These are phyloP conservation scores for Euclidia mi DNA, from an alignment of 2,888 invertebrate species.

Conservation along the genomic window DNA sequence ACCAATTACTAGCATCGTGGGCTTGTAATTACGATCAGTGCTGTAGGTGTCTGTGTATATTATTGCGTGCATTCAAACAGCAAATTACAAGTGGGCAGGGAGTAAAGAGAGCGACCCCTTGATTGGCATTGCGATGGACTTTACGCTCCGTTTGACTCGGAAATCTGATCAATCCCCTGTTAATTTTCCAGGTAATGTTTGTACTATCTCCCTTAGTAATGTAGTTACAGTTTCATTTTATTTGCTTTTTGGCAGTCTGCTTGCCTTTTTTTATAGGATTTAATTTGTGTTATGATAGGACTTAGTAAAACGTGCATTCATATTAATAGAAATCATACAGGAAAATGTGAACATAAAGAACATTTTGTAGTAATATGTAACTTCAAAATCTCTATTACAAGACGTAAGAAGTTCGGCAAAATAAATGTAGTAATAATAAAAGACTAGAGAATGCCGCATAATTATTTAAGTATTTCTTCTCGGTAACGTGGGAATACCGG, in stretches of 20 bases:
- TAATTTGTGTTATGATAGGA: neutral
- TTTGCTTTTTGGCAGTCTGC: neutral
- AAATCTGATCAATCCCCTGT: constrained; percentile 86
- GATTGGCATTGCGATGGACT: constrained; percentile 87
- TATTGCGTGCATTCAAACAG: constrained; percentile 58
- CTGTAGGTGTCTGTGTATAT: constrained; percentile 35
- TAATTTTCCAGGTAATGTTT: constrained; percentile 84
- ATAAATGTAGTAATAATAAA: no score
- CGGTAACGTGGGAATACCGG: no score
- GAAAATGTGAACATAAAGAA: no score
- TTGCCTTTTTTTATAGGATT: no score
- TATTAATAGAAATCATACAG: no score
- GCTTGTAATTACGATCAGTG: constrained; percentile 31
- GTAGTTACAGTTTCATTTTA: constrained; percentile 76
- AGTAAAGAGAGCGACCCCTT: constrained; percentile 61
- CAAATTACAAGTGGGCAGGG: constrained; percentile 63
- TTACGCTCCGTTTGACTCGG: constrained; percentile 79
- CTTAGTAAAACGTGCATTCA: constrained; percentile 2
- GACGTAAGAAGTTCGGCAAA: no score
- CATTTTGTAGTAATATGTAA: no score
- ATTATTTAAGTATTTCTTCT: no score
- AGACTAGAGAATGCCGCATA: no score
- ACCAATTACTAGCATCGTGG: constrained; percentile 27
- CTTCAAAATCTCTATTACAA: no score
- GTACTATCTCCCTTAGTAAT: constrained; percentile 57